Evolutionary conservation across 2,888 invertebrate species (phyloP).

Genomic region (Heliconius aoede): DNA sequence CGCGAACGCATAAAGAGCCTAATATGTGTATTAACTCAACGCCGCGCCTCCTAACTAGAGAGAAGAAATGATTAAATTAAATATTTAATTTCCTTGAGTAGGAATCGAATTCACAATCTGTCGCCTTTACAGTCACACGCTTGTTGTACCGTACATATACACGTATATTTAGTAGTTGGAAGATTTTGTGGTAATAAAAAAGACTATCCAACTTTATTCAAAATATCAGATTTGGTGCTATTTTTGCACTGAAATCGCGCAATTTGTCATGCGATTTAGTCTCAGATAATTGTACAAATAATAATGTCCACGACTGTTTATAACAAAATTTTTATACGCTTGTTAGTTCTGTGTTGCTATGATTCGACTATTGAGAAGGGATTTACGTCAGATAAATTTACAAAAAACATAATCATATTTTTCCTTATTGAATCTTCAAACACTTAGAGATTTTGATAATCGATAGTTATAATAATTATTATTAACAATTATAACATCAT

Average conservation of each 20-base stretch:
- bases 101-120: too few species aligned
- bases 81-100: too few species aligned
- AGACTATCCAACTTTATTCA: neutral
- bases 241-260: neutral
- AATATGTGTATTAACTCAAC: too few species aligned
- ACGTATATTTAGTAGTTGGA: too few species aligned
- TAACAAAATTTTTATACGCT: neutral
- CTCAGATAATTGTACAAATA: constrained; percentile 13
- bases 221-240: neutral
- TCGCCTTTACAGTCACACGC: neutral
- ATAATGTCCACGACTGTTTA: constrained; percentile 9
- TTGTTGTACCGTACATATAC: neutral
- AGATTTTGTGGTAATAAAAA: neutral
- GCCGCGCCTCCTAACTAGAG: too few species aligned
- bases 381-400: neutral
- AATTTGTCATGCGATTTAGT: constrained; percentile 10
- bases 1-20: neutral
- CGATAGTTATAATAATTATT: neutral
- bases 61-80: too few species aligned
- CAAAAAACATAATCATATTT: neutral
- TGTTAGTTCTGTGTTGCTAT: neutral
- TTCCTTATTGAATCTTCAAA: neutral
- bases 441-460: neutral
- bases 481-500: too few species aligned
- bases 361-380: too few species aligned